Evolutionary conservation across 2,113 vertebrate genomes (phyloP).

Genomic region (Carassius gibelio): DNA sequence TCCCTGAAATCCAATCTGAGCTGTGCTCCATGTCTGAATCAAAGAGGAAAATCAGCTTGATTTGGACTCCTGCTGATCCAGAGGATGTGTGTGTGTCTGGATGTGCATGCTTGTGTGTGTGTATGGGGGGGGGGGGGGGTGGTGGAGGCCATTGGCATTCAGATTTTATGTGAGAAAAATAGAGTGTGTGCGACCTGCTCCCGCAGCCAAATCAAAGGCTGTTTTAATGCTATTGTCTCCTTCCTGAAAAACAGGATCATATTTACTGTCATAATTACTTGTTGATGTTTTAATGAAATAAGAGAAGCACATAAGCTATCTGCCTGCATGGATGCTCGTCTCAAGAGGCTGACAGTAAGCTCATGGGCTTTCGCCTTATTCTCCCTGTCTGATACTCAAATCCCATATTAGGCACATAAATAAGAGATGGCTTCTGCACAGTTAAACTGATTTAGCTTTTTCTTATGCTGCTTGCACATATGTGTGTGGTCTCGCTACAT

Average conservation of each 20-base stretch:
- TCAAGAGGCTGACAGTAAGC: constrained; percentile 42
- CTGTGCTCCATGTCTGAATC: constrained; percentile 82
- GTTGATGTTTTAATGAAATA: constrained; percentile 27
- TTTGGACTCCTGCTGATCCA: constrained; percentile 87
- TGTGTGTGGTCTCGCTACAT: constrained; percentile 35
- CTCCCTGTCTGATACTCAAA: constrained; percentile 25
- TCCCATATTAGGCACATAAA: constrained; percentile 33
- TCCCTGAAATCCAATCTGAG: constrained; percentile 88
- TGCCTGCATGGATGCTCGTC: constrained; percentile 44
- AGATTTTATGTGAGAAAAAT: constrained; percentile 51
- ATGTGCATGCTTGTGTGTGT: constrained; percentile 36
- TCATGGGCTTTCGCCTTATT: constrained; percentile 28
- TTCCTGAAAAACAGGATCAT: constrained; percentile 50
- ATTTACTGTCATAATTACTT: constrained; percentile 46
- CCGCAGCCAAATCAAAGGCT: constrained; percentile 20
- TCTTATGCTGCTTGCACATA: constrained; percentile 28
- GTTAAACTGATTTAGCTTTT: constrained; percentile 18
- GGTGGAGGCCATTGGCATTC: constrained; percentile 45
- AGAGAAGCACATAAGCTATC: constrained; percentile 42
- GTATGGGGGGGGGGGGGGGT: constrained; percentile 38
- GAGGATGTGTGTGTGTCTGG: constrained; percentile 59
- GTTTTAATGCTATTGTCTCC: constrained; percentile 54
- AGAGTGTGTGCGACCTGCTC: constrained; percentile 49
- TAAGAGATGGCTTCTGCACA: constrained; percentile 33
- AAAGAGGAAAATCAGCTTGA: constrained; percentile 91